phyloP scores from a whole-genome alignment of 2,797 vertebrate genomes.

The Coregonus ussuriensis region DNA sequence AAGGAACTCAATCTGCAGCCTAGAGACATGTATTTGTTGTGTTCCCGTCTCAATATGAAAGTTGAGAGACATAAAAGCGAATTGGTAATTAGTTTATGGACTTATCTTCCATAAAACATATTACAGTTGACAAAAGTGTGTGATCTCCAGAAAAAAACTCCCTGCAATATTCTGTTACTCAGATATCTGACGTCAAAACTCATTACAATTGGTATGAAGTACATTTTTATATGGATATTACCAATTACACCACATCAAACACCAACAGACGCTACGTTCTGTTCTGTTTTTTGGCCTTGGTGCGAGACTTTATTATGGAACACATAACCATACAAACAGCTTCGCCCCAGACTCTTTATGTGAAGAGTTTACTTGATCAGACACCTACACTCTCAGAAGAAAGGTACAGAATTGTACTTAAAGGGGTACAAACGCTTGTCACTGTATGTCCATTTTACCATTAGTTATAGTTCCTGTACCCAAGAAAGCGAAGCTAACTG shows the following conservation, averaged over 20 bases:
- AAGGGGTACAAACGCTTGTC: too few species aligned
- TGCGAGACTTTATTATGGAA: neutral
- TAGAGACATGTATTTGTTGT: neutral
- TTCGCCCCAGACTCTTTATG: too few species aligned
- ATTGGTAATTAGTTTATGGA: neutral
- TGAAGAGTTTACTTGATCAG: too few species aligned
- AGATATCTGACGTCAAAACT: neutral
- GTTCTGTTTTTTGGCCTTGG: neutral
- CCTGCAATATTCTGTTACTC: neutral
- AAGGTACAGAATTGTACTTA: too few species aligned
- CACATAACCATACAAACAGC: neutral
- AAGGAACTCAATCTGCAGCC: neutral
- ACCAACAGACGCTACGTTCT: neutral
- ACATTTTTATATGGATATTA: neutral
- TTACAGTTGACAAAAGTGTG: neutral
- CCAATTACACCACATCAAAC: neutral
- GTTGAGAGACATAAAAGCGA: neutral
- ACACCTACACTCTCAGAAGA: too few species aligned
- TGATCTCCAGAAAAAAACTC: neutral
- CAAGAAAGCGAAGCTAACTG: too few species aligned
- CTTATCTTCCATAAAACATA: constrained; percentile 1
- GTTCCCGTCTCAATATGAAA: neutral
- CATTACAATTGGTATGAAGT: neutral
- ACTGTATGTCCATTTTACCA: too few species aligned
- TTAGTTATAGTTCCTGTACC: too few species aligned